These are phyloP conservation scores for Leptosomus discolor DNA, from an alignment of 2,113 vertebrate genomes.

Conservation along the genomic window DNA sequence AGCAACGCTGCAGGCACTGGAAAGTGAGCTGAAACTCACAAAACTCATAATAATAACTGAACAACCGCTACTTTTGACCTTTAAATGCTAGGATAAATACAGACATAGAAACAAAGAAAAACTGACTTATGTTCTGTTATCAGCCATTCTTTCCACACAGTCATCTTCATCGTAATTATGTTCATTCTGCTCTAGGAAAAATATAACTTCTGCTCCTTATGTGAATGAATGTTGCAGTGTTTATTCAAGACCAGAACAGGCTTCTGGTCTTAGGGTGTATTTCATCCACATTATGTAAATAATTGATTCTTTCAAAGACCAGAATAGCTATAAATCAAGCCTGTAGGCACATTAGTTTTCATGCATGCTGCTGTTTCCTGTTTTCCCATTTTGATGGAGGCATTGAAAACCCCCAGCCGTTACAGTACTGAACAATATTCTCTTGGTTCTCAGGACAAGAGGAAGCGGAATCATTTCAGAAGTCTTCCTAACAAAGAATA, in stretches of 20 bases:
- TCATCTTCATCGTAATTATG: not conserved
- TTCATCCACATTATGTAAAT: conserved; percentile 10
- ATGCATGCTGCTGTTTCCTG: conserved; percentile 4
- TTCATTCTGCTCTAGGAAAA: not conserved
- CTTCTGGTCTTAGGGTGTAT: not conserved
- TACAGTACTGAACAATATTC: not conserved
- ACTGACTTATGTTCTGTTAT: not conserved
- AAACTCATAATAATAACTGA: not conserved
- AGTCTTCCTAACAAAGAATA: not conserved
- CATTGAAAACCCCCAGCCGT: not conserved
- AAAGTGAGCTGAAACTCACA: not conserved
- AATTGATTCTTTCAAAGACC: conserved; percentile 2
- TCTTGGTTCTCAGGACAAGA: not conserved
- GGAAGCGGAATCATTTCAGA: conserved; percentile 9
- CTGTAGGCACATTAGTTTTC: not conserved
- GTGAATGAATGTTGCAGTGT: not conserved
- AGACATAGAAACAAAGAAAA: not conserved
- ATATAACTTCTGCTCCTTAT: not conserved
- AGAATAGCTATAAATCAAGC: not conserved
- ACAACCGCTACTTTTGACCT: not conserved
- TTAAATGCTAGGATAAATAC: not conserved
- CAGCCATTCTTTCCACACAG: not conserved
- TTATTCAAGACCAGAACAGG: not conserved
- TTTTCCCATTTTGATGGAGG: not conserved
- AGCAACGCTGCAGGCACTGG: not conserved